Conservation (phyloP, 2,113 vertebrate species). For the Salvelinus namaycush region DNA sequence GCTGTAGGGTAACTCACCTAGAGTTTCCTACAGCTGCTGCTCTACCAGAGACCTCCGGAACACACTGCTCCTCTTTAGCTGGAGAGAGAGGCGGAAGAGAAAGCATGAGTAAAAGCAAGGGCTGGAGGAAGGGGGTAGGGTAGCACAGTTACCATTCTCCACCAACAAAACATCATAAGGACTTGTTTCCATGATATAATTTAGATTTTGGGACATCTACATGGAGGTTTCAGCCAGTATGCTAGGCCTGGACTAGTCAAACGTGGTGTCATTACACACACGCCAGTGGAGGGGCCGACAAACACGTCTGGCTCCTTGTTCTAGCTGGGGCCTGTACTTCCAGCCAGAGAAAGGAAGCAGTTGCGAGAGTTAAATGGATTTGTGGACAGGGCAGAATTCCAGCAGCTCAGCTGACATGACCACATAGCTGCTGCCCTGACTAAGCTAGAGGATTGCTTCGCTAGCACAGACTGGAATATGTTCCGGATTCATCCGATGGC, state of each 20-base stretch:
- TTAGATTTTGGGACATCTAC: background rate
- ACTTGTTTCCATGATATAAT: background rate
- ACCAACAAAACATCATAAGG: background rate
- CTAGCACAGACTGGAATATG: no score
- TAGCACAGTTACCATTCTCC: background rate
- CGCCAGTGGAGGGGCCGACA: no score
- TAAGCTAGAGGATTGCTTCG: no score
- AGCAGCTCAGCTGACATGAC: conserved; percentile 57
- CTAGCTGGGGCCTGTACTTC: conserved; percentile 30
- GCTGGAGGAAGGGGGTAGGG: background rate
- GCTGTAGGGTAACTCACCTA: conserved; percentile 88
- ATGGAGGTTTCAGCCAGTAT: no score
- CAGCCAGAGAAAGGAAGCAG: conserved; percentile 59
- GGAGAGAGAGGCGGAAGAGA: conserved; percentile 70
- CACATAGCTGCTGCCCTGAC: conserved; percentile 57
- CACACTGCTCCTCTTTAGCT: conserved; percentile 85
- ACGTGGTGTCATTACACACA: background rate
- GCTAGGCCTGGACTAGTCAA: background rate
- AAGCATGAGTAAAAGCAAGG: conserved; percentile 19
- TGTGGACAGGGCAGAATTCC: conserved; percentile 74
- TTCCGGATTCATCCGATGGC: no score
- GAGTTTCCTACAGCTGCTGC: conserved; percentile 79
- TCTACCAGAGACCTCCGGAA: conserved; percentile 77
- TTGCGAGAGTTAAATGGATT: conserved; percentile 63
- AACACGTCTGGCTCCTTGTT: conserved; percentile 21